Conservation (phyloP, 2,113 vertebrate species). For the Calonectris borealis region DNA sequence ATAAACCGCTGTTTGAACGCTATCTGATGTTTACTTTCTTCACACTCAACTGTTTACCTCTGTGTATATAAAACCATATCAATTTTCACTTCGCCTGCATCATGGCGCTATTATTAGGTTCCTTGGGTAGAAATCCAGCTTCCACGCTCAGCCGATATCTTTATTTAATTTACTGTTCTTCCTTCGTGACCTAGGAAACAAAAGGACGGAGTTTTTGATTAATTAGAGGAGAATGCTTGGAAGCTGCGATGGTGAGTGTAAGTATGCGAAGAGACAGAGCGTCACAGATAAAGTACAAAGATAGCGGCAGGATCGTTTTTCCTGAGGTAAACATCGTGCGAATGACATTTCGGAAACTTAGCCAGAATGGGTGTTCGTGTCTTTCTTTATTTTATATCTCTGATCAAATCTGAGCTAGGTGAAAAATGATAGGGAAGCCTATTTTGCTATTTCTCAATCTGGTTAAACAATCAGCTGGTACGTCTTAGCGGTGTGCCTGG, state of each 20-base stretch:
- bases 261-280: constrained; percentile 7
- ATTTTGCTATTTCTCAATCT: constrained; percentile 51
- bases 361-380: neutral
- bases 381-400: constrained; percentile 26
- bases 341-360: neutral
- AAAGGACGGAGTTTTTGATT: constrained; percentile 11
- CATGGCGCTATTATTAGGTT: constrained; percentile 15
- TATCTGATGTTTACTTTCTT: constrained; percentile 40
- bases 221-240: constrained; percentile 51
- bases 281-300: constrained; percentile 50
- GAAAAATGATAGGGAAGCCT: constrained; percentile 39
- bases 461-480: constrained; percentile 17
- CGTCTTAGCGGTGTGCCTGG: neutral
- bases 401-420: constrained; percentile 20
- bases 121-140: constrained; percentile 9
- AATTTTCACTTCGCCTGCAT: neutral
- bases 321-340: neutral
- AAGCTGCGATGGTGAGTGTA: constrained; percentile 1
- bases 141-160: neutral
- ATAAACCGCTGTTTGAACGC: neutral
- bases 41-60: neutral
- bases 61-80: constrained; percentile 1
- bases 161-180: constrained; percentile 54
- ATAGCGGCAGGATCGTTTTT: neutral
- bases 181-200: constrained; percentile 39